phyloP scores from a whole-genome alignment of 92 coral and sea anemone species.

The Umimayanthus chanpuru region DNA sequence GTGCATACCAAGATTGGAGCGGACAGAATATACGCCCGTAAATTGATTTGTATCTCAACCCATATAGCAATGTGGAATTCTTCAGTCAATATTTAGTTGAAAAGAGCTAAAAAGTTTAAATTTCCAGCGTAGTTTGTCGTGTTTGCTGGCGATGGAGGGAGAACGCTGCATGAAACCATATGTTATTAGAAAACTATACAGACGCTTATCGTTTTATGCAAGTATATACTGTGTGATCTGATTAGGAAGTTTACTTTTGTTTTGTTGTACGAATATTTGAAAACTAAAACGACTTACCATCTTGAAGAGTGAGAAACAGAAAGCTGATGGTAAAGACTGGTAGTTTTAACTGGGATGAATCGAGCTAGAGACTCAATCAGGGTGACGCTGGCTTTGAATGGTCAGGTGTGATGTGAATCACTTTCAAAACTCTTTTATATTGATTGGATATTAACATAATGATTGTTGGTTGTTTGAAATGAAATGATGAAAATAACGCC shows the following conservation, averaged over 20 bases:
- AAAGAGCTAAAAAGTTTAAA: too few species aligned
- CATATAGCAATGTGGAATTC: too few species aligned
- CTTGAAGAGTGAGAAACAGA: not conserved
- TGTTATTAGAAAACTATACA: not conserved
- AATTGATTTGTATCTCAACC: not conserved
- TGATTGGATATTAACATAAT: constrained; percentile 48
- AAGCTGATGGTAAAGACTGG: not conserved
- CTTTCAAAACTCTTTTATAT: constrained; percentile 33
- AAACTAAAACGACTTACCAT: constrained; percentile 26
- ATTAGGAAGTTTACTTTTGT: not conserved
- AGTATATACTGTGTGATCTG: not conserved
- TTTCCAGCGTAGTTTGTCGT: not conserved
- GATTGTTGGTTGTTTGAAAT: constrained; percentile 39
- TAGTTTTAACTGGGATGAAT: not conserved
- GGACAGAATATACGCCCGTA: not conserved
- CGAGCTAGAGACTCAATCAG: not conserved
- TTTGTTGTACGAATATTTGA: not conserved
- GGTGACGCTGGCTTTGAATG: constrained; percentile 9
- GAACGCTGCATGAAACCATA: not conserved
- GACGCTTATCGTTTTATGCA: not conserved
- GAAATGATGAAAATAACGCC: constrained; percentile 11
- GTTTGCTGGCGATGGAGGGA: not conserved
- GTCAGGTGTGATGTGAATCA: constrained; percentile 21
- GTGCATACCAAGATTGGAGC: not conserved
- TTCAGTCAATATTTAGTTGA: not conserved